phyloP scores from a whole-genome alignment of 2,113 vertebrate genomes.

The Cettia cetti region DNA sequence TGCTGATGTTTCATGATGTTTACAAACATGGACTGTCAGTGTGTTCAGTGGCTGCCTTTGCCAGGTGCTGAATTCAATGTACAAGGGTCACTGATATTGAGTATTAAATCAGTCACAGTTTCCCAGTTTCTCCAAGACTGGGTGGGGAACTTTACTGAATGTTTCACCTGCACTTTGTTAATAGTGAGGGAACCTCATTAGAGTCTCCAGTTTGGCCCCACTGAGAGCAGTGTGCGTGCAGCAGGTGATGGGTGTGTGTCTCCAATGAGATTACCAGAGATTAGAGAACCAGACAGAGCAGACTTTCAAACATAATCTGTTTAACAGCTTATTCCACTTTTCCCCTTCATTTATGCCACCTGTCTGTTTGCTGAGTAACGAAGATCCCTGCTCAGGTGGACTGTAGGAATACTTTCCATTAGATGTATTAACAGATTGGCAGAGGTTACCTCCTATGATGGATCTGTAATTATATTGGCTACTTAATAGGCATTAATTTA shows the following conservation, averaged over 20 bases:
- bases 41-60: not conserved
- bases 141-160: not conserved
- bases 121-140: not conserved
- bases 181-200: not conserved
- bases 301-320: conserved; percentile 44
- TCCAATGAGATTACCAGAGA: conserved; percentile 27
- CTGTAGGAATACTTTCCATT: conserved; percentile 13
- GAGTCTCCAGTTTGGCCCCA: not conserved
- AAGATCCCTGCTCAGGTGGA: not conserved
- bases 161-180: not conserved
- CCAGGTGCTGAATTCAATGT: not conserved
- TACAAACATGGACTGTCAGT: not conserved
- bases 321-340: conserved; percentile 55
- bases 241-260: not conserved
- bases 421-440: not conserved
- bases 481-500: not conserved
- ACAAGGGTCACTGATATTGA: not conserved
- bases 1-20: not conserved
- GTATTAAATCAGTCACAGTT: not conserved
- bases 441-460: not conserved
- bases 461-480: not conserved
- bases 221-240: not conserved
- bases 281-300: conserved; percentile 46
- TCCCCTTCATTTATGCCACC: conserved; percentile 39
- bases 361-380: conserved; percentile 10